Evolutionary conservation across 1,140 invertebrate species (phyloP), one percentile per base, ranked within the genome.

Genomic region (Pteromalus puparum): DNA sequence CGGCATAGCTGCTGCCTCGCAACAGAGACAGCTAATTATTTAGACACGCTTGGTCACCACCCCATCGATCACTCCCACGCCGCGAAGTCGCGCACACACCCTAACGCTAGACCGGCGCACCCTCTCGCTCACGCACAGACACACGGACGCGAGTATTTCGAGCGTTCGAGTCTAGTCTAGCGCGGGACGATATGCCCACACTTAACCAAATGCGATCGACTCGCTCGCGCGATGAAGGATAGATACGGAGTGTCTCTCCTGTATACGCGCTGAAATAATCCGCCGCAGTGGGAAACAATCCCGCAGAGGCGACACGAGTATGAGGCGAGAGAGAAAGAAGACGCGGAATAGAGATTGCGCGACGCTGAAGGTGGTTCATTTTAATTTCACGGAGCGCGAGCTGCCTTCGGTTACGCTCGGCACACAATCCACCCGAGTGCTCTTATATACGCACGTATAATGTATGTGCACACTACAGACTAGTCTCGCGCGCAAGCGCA

Each of bases 21-120:
- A 88, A 90, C 89, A 90, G 90, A 90, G 91, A 92, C 92, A 92
- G 92, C 92, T 93, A 93, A 93, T 93, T 92, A 93, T 93, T 93
- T 93, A 92, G 91, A 92, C 90, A 92, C 92, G 91, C 89, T 91
- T 89, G 91, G 90, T 92, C 89, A 90, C 90, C 90, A 91, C 88
- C 90, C 90, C 90, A 92, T 93, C 91, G 90, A 92, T 93, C 92
- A 92, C 90, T 91, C 87, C 79, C 70, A 83, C 53, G 53, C 53
- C 42, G 6, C 42, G n/a, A 83, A 21, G 53, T 21, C 42, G 6
- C 42, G n/a, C 21, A 24, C 24, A 48, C 73, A 75, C 21, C 21
- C 38, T 75, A 13, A 30, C 9, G 24, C 24, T 13, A 9, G 48
- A 46, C 0, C 53, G 28, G 10, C 67, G 67, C 67, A 4, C 67